Evolutionary conservation across 30 jellyfish, hydroid and myxozoan genomes (phyloP).

Genomic region (Aurelia aurita): DNA sequence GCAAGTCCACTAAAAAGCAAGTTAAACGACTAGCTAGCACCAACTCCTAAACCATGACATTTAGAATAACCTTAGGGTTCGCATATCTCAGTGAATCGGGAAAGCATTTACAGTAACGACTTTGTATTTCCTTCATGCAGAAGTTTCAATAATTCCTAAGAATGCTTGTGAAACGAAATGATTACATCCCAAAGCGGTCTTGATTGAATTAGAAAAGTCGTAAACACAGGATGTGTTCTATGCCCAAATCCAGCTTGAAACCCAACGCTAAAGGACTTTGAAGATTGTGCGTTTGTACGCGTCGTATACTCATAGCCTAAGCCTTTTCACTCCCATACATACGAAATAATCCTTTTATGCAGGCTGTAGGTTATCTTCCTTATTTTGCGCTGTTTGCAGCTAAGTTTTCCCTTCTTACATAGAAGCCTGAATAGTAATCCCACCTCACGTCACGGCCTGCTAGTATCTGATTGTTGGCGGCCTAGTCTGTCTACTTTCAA

Average conservation of each 20-base stretch:
- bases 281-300: constrained; percentile 40
- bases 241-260: constrained; percentile 17
- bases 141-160: too few species aligned
- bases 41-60: too few species aligned
- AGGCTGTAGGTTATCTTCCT: constrained; percentile 28
- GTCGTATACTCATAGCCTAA: constrained; percentile 14
- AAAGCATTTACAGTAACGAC: too few species aligned
- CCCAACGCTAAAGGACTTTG: constrained; percentile 49
- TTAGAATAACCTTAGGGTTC: too few species aligned
- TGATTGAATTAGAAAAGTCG: constrained; percentile 28
- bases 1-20: too few species aligned
- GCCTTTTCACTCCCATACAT: constrained; percentile 47
- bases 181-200: constrained; percentile 28
- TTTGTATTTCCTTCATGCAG: too few species aligned
- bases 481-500: neutral
- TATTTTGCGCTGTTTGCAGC: constrained; percentile 51
- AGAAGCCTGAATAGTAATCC: constrained; percentile 36
- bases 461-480: constrained; percentile 2
- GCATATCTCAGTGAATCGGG: too few species aligned
- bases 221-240: constrained; percentile 66
- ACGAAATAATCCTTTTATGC: constrained; percentile 55
- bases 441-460: constrained; percentile 40
- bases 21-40: too few species aligned
- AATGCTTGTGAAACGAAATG: constrained; percentile 3
- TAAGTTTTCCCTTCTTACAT: constrained; percentile 42